Conservation (phyloP, 2,113 vertebrate species). For the Phocoena sinus region DNA sequence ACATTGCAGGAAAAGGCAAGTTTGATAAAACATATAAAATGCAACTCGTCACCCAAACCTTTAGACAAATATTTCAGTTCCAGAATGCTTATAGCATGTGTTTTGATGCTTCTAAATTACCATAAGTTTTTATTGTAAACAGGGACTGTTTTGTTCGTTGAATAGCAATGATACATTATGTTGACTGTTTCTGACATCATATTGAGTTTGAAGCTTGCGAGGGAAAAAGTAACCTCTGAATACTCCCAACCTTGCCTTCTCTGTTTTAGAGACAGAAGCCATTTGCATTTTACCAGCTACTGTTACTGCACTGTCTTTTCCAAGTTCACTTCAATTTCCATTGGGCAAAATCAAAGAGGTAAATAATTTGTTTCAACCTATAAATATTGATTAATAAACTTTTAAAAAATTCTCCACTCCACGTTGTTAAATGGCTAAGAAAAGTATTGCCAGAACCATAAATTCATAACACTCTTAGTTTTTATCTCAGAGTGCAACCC, state of each 20-base stretch:
- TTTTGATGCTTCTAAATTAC: conserved; percentile 57
- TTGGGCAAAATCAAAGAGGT: conserved; percentile 21
- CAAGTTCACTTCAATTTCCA: neutral
- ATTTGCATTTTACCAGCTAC: conserved; percentile 6
- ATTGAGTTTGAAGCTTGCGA: conserved; percentile 14
- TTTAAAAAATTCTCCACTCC: neutral
- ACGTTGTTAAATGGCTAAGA: neutral
- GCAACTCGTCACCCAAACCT: conserved; percentile 8
- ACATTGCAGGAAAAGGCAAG: conserved; percentile 13
- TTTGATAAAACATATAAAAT: conserved; percentile 21
- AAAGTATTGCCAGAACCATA: conserved; percentile 33
- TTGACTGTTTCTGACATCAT: neutral
- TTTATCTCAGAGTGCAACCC: conserved; percentile 18
- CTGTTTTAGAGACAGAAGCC: neutral
- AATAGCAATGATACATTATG: conserved; percentile 22
- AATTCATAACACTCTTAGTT: neutral
- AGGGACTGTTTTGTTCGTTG: conserved; percentile 43
- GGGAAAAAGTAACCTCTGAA: neutral
- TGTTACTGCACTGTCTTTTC: neutral
- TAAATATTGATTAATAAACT: neutral
- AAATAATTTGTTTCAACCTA: neutral
- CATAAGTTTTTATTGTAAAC: conserved; percentile 54
- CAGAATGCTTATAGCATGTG: conserved; percentile 50
- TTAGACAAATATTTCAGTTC: conserved; percentile 42
- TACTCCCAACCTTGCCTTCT: neutral